Conservation (phyloP, 2,888 invertebrate species). For the Aspidiotus destructor region DNA sequence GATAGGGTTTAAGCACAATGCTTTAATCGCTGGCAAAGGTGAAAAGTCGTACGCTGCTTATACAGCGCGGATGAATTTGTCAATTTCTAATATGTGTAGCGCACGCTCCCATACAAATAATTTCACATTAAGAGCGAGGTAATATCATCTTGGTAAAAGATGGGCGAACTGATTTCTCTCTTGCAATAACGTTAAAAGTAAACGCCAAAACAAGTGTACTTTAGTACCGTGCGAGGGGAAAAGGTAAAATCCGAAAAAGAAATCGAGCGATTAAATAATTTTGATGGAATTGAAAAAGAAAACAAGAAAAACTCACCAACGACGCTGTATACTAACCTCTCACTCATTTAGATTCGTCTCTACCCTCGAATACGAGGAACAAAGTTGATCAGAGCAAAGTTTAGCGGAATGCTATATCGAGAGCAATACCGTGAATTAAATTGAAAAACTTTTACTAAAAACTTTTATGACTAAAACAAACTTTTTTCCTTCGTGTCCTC, state of each 20-base stretch:
- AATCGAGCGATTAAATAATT: conserved; percentile 28
- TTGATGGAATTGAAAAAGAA: conserved; percentile 29
- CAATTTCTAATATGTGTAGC: too few relatives aligned
- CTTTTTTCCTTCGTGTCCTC: conserved; percentile 11
- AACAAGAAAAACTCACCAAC: conserved; percentile 26
- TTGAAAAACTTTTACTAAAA: conserved; percentile 28
- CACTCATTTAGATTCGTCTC: too few relatives aligned
- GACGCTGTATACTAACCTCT: conserved; percentile 11
- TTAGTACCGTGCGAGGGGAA: neutral
- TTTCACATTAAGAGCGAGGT: too few relatives aligned
- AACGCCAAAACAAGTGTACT: too few relatives aligned
- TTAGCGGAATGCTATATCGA: conserved; percentile 26
- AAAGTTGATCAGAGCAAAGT: conserved; percentile 28
- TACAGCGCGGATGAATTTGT: too few relatives aligned
- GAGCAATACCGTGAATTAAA: conserved; percentile 28
- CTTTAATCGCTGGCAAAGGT: too few relatives aligned
- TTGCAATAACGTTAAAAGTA: too few relatives aligned
- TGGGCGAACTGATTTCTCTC: too few relatives aligned
- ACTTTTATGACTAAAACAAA: conserved; percentile 29
- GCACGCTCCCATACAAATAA: too few relatives aligned
- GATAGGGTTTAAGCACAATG: too few relatives aligned
- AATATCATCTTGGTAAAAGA: too few relatives aligned
- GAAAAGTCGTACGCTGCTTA: too few relatives aligned
- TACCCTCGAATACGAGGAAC: neutral
- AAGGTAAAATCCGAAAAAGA: conserved; percentile 8